Conservation (phyloP, 1,140 invertebrate species). For the Sitophilus oryzae region DNA sequence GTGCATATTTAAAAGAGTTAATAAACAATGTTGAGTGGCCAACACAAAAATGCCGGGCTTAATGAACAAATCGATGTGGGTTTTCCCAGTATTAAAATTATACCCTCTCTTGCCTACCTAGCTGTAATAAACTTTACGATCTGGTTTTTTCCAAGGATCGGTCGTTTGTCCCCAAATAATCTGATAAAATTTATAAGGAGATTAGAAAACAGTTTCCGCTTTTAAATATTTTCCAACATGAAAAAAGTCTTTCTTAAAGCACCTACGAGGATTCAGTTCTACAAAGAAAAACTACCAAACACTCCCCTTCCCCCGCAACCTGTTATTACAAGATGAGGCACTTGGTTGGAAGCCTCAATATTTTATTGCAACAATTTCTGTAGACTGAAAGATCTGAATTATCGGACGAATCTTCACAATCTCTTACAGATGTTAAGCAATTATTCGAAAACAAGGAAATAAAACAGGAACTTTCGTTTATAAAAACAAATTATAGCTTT, state of each 20-base stretch:
- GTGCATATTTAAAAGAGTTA: no score
- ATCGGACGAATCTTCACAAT: not conserved
- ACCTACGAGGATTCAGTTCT: conserved; percentile 8
- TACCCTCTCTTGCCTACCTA: no score
- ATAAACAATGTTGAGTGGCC: no score
- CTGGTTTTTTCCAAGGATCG: no score
- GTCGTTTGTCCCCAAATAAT: no score
- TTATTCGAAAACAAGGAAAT: not conserved
- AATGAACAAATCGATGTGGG: no score
- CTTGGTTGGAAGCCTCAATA: conserved; percentile 13
- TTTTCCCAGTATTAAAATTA: no score
- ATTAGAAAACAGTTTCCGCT: conserved; percentile 20
- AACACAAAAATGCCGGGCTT: no score
- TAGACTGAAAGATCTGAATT: conserved; percentile 6
- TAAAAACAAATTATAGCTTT: conserved; percentile 1
- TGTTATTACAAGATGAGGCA: conserved; percentile 10
- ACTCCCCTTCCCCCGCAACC: conserved; percentile 8
- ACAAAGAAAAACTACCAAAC: conserved; percentile 11
- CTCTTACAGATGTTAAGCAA: conserved; percentile 1
- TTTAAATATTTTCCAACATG: conserved; percentile 16
- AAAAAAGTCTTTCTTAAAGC: conserved; percentile 24
- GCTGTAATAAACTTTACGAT: no score
- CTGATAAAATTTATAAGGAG: conserved; percentile 15
- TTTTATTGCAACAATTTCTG: conserved; percentile 19
- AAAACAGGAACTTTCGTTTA: conserved; percentile 2